Evolutionary conservation across 2,113 vertebrate species (phyloP).

Genomic region (Chrysemys picta): DNA sequence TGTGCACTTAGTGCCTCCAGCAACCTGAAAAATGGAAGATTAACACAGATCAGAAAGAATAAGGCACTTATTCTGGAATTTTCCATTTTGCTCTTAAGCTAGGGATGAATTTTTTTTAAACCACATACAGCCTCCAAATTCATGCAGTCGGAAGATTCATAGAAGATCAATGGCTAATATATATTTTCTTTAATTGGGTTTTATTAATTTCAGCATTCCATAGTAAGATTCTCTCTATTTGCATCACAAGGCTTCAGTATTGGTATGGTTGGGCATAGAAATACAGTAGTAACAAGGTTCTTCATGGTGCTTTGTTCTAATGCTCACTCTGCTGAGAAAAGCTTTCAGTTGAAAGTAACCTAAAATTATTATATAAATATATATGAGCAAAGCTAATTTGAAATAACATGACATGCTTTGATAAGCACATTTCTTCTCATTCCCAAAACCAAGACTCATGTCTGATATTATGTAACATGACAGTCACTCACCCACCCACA

Average conservation of each 20-base stretch:
- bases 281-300: accelerated
- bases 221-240: not conserved
- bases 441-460: not conserved
- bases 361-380: not conserved
- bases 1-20: not conserved
- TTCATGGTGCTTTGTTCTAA: not conserved
- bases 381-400: not conserved
- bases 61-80: not conserved
- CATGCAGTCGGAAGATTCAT: not conserved
- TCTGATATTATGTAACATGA: not conserved
- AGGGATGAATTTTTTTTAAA: not conserved
- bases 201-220: not conserved
- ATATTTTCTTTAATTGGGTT: not conserved
- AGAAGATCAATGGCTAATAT: not conserved
- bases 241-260: not conserved
- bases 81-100: not conserved
- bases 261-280: not conserved
- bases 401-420: not conserved
- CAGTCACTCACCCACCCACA: not conserved
- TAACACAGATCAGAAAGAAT: not conserved
- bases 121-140: not conserved
- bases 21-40: not conserved
- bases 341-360: not conserved
- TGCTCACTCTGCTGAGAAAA: not conserved
- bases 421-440: not conserved